A percentile compares a stretch with the other conserved stretches of the same genome.
Conservation (phyloP, 1,140 invertebrate species). For the Neodiprion virginianus region DNA sequence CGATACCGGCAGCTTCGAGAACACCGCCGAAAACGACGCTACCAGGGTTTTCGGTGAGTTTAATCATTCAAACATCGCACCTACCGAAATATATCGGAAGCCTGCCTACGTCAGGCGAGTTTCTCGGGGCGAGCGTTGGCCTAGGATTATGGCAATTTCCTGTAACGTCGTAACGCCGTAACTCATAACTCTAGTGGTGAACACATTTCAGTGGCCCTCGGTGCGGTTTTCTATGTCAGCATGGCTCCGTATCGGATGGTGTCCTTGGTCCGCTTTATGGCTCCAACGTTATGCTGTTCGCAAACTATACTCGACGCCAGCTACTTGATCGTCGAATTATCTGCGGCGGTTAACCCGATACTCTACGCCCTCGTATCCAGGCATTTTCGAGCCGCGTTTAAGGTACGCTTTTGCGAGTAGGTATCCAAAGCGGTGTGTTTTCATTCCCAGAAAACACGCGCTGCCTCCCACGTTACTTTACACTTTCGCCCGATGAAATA, state of each 20-base stretch:
- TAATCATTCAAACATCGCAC: background rate
- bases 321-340: constrained; percentile 42
- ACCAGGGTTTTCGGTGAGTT: constrained; percentile 2
- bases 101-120: background rate
- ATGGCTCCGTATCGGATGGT: constrained; percentile 43
- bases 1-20: constrained; percentile 26
- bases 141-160: constrained; percentile 32
- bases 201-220: constrained; percentile 36
- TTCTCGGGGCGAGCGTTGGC: background rate
- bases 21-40: background rate
- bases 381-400: constrained; percentile 29
- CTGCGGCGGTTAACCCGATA: constrained; percentile 35
- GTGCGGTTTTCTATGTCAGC: constrained; percentile 37
- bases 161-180: constrained; percentile 34
- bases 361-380: constrained; percentile 35
- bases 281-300: constrained; percentile 35
- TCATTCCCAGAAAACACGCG: background rate
- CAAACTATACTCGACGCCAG: constrained; percentile 31
- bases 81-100: constrained; percentile 24
- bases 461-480: background rate
- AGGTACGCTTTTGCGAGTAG: constrained; percentile 28
- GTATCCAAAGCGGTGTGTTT: background rate
- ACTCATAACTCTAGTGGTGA: background rate
- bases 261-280: constrained; percentile 32
- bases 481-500: background rate